Evolutionary conservation across 2,888 invertebrate genomes (phyloP).

Genomic region (Drosophila hawaiiensis): DNA sequence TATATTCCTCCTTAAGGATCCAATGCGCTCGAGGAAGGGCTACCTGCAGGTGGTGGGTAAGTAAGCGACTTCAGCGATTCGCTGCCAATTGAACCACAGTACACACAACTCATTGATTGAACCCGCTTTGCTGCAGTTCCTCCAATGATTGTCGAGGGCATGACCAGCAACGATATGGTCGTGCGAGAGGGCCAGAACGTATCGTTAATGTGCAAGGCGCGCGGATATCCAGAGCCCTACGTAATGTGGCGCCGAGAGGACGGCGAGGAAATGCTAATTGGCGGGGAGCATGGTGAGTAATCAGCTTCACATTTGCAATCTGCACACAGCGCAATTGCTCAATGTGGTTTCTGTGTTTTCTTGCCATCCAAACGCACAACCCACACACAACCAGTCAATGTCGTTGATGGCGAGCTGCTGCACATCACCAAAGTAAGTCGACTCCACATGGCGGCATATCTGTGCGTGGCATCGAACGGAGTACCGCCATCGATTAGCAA

Average conservation of each 20-base stretch:
- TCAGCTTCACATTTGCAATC: constrained; percentile 18
- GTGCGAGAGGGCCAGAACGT: constrained; percentile 95
- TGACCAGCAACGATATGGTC: constrained; percentile 96
- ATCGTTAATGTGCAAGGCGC: constrained; percentile 94
- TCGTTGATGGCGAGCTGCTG: constrained; percentile 94
- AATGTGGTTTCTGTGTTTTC: constrained; percentile 19
- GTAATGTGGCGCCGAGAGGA: constrained; percentile 97
- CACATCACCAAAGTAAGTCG: constrained; percentile 95
- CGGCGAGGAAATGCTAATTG: constrained; percentile 94
- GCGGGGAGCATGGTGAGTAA: constrained; percentile 92
- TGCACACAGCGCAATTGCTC: constrained; percentile 13
- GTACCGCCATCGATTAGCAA: constrained; percentile 96
- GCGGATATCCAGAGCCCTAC: constrained; percentile 95
- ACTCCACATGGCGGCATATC: constrained; percentile 96
- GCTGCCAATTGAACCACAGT: constrained; percentile 23
- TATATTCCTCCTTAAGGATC: constrained; percentile 86
- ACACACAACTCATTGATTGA: constrained; percentile 9
- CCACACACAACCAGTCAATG: constrained; percentile 88
- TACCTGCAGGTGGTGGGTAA: constrained; percentile 96
- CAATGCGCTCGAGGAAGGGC: constrained; percentile 95
- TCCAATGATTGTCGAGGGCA: constrained; percentile 94
- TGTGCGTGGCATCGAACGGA: constrained; percentile 96
- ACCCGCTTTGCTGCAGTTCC: constrained; percentile 89
- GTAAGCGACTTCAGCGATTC: constrained; percentile 80
- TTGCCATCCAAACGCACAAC: constrained; percentile 11